These are phyloP conservation scores for Salvelinus sp. DNA, from an alignment of 2,113 vertebrate genomes.

Conservation along the genomic window DNA sequence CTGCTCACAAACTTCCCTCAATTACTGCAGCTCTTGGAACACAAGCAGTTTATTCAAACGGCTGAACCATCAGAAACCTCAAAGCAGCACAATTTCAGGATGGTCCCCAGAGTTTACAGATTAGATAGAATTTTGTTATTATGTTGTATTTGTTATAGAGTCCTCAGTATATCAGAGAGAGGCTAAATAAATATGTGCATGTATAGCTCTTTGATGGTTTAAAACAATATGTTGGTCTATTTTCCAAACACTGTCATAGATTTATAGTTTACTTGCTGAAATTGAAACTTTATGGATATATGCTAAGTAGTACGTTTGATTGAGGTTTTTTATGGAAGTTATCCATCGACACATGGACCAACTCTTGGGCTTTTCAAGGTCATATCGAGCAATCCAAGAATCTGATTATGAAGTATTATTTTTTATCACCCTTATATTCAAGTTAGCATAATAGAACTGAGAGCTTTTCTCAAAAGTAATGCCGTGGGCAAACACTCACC, in stretches of 20 bases:
- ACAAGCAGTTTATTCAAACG: conserved; percentile 29
- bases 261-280: no score
- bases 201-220: no score
- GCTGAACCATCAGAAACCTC: conserved; percentile 27
- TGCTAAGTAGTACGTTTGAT: neutral
- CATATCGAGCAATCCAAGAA: conserved; percentile 15
- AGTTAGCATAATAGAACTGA: conserved; percentile 2
- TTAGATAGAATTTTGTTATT: conserved; percentile 17
- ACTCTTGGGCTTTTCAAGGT: conserved; percentile 2
- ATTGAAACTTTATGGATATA: no score
- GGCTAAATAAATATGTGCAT: no score
- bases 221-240: no score
- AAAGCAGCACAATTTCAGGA: conserved; percentile 19
- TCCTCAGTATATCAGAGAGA: no score
- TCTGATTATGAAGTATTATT: conserved; percentile 9
- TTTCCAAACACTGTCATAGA: no score
- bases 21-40: conserved; percentile 25
- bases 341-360: neutral
- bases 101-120: conserved; percentile 11
- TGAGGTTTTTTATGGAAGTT: neutral
- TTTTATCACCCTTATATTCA: neutral
- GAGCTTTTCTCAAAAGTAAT: neutral
- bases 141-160: conserved; percentile 18
- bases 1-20: conserved; percentile 15
- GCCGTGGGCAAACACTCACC: neutral